Base-by-base conservation (phyloP, 2,888 invertebrate species). In the Zootermopsis nevadensis region DNA sequence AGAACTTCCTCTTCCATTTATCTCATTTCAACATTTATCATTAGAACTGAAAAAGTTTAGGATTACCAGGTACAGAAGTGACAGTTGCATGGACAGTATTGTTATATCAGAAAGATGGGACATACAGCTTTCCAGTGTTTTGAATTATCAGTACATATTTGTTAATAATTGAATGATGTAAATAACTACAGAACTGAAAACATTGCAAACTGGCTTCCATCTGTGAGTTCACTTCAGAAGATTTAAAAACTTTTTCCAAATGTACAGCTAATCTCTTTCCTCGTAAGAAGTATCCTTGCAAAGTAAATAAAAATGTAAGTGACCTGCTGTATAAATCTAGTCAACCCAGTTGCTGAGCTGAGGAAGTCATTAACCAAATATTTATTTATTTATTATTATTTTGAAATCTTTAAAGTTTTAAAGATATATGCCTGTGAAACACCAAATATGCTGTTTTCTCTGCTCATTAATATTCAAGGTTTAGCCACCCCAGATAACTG, bases 291-390 rank as follows among this genome's bases (percentile, higher is more conserved):
- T 33, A n/a, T 72, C 12, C 74, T 74, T 74, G 10, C 42, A 33
- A n/a, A 38, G 12, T 74, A 38, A 24, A n/a, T 38, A 74, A 35
- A 74, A 7, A 38, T 15, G 1, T 7, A 38, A 24, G 33, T 33
- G 74, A 33, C 69, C 69, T 69, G 33, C 33, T 69, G 15, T 74
- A 38, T n/a, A 38, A 74, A n/a, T 74, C 74, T 74, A 74, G 74
- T 74, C 74, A 74, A n/a, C 38, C 33, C 8, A 74, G 24, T 74
- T 35, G 69, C 33, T 74, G 74, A 74, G 74, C 38, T 74, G 74
- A 74, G 74, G 7, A 74, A 38, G 7, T 38, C 38, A 74, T 33
- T 38, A 74, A 33, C 74, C 33, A 74, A 38, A 38, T 38, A 38
- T 74, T 74, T 74, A 74, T 74, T 74, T 38, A 38, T 74, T 74